Conservation (phyloP, 2,888 invertebrate species). For the Glomeris marginata region DNA sequence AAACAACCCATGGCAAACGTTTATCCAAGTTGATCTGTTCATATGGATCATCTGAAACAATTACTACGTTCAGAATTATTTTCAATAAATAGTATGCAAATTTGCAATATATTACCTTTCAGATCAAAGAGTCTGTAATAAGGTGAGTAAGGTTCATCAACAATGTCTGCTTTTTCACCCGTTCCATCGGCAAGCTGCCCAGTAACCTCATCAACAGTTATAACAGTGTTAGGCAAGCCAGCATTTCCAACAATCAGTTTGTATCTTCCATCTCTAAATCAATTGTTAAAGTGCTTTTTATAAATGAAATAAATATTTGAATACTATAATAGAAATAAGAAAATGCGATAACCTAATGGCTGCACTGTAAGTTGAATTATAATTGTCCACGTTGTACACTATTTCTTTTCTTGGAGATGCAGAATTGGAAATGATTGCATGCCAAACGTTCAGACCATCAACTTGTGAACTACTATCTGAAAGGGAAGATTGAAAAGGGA, state of each 20-base stretch:
- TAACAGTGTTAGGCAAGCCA: neutral
- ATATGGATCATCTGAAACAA: too few species aligned
- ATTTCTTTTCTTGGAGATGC: neutral
- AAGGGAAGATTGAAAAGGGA: too few species aligned
- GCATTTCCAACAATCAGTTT: conserved; percentile 6
- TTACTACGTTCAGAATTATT: too few species aligned
- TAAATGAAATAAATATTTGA: too few species aligned
- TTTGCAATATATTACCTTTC: too few species aligned
- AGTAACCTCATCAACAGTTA: conserved; percentile 6
- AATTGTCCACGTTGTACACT: neutral
- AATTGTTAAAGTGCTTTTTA: neutral
- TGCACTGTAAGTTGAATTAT: neutral
- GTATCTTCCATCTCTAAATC: conserved; percentile 2
- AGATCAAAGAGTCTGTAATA: too few species aligned
- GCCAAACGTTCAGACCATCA: neutral
- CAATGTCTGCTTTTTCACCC: neutral
- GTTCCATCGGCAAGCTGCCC: neutral
- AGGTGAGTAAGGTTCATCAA: too few species aligned
- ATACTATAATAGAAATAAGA: too few species aligned
- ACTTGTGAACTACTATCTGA: neutral
- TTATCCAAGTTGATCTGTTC: too few species aligned
- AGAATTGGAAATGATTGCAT: neutral
- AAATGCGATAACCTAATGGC: neutral
- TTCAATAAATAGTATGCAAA: too few species aligned
- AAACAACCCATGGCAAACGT: too few species aligned